Percentiles rank a stretch among this genome's conserved stretches.
phyloP scores from a whole-genome alignment of 2,797 vertebrate species.

The Scyliorhinus canicula region DNA sequence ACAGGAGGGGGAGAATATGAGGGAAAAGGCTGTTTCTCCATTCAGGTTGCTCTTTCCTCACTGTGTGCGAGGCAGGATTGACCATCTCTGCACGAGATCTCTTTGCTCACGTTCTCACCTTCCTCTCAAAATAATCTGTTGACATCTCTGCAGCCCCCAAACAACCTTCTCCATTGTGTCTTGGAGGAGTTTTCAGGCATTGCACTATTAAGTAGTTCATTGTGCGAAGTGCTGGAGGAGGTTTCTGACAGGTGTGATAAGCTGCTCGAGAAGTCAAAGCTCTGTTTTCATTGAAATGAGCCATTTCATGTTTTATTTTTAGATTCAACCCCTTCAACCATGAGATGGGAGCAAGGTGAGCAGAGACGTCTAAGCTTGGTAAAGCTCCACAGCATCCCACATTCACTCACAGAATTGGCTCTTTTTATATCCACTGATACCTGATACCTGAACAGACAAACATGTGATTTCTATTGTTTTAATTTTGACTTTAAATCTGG shows the following conservation, averaged over 20 bases:
- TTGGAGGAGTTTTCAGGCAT: not conserved
- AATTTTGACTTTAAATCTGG: not conserved
- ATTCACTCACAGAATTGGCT: not conserved
- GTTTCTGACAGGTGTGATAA: not conserved
- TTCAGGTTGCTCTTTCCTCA: not conserved
- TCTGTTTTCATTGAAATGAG: not conserved
- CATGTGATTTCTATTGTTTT: not conserved
- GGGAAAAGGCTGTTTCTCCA: too few relatives aligned
- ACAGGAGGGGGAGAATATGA: not conserved
- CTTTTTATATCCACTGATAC: not conserved
- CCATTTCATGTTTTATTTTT: constrained; percentile 19
- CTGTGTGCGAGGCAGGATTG: not conserved
- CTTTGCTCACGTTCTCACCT: not conserved
- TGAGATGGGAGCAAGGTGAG: not conserved
- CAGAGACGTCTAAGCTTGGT: not conserved
- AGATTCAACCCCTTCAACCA: not conserved
- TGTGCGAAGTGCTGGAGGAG: not conserved
- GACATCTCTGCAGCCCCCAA: not conserved
- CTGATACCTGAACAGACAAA: not conserved
- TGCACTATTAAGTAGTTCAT: not conserved
- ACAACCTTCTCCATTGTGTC: not conserved
- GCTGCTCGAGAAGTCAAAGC: not conserved
- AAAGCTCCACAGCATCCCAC: not conserved
- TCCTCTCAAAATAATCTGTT: not conserved
- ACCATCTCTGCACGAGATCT: not conserved